Evolutionary conservation across 2,797 vertebrate genomes (phyloP).

Genomic region (Amniataba percoides): DNA sequence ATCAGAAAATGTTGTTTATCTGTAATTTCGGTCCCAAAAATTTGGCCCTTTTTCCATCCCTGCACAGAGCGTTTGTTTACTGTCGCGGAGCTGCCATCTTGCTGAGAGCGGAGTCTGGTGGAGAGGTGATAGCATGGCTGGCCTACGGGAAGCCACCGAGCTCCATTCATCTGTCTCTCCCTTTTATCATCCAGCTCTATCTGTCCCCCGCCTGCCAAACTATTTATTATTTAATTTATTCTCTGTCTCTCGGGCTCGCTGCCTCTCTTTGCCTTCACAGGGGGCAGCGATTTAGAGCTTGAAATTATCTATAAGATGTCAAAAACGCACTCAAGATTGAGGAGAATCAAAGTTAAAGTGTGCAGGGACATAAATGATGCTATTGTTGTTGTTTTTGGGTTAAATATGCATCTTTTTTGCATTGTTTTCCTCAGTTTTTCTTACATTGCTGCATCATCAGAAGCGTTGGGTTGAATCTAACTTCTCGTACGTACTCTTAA

Average conservation of each 20-base stretch:
- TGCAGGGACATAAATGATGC: background rate
- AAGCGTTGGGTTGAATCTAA: background rate
- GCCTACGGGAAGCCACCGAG: constrained; percentile 64
- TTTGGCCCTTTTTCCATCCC: background rate
- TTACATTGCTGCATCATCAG: background rate
- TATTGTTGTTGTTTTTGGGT: background rate
- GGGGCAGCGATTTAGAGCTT: background rate
- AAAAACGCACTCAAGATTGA: background rate
- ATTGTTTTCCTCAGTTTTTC: background rate
- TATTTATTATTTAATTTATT: constrained; percentile 57
- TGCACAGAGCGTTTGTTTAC: constrained; percentile 51
- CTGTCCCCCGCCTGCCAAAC: constrained; percentile 58
- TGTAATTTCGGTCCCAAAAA: constrained; percentile 22
- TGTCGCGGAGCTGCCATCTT: constrained; percentile 58
- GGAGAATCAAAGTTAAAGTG: background rate
- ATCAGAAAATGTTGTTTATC: constrained; percentile 9
- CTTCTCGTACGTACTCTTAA: background rate
- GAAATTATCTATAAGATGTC: background rate
- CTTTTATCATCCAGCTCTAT: constrained; percentile 61
- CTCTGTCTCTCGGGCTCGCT: constrained; percentile 24
- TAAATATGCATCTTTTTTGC: background rate
- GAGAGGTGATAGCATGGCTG: constrained; percentile 66
- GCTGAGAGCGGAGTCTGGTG: constrained; percentile 72
- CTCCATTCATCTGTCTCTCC: constrained; percentile 65
- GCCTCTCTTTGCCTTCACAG: constrained; percentile 7